Percentiles rank a stretch among this genome's conserved stretches.
Conservation (phyloP, 2,113 vertebrate species). For the Platysternon megacephalum region DNA sequence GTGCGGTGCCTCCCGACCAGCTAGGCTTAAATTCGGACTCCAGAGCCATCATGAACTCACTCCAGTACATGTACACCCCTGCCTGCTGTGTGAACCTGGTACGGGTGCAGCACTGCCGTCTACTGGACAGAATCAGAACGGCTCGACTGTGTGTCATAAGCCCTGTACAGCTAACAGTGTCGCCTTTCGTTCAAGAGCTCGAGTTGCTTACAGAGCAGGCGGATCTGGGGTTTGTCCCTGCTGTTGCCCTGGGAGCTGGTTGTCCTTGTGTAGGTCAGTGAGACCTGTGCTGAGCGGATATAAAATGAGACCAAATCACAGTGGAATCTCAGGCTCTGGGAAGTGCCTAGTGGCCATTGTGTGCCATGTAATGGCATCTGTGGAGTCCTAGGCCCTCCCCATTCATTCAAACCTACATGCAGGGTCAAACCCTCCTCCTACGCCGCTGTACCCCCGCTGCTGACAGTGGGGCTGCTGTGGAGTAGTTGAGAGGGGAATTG, state of each 20-base stretch:
- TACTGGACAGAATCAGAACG: not conserved
- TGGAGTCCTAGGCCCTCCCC: not conserved
- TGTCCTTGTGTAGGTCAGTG: not conserved
- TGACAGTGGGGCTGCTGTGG: not conserved
- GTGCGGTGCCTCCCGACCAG: too few species aligned
- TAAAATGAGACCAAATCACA: not conserved
- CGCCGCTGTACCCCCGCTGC: too few species aligned
- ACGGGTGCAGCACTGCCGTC: not conserved
- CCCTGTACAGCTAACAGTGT: not conserved
- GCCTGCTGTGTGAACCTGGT: not conserved
- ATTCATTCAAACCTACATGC: not conserved
- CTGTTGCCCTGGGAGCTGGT: not conserved
- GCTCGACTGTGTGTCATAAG: not conserved
- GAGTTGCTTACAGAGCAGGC: not conserved
- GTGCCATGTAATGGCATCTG: not conserved
- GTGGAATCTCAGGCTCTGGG: not conserved
- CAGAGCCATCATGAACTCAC: not conserved
- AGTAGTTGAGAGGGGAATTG: not conserved
- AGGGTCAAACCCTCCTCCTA: not conserved
- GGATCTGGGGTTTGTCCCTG: not conserved
- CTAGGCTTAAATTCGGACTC: not conserved
- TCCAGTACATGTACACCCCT: not conserved
- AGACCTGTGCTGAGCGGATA: not conserved
- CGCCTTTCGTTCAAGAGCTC: not conserved
- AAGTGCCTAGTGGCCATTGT: not conserved